Evolutionary conservation across 2,113 vertebrate species (phyloP), one percentile per base, ranked within the genome.

Genomic region (Herpetotheres cachinnans): DNA sequence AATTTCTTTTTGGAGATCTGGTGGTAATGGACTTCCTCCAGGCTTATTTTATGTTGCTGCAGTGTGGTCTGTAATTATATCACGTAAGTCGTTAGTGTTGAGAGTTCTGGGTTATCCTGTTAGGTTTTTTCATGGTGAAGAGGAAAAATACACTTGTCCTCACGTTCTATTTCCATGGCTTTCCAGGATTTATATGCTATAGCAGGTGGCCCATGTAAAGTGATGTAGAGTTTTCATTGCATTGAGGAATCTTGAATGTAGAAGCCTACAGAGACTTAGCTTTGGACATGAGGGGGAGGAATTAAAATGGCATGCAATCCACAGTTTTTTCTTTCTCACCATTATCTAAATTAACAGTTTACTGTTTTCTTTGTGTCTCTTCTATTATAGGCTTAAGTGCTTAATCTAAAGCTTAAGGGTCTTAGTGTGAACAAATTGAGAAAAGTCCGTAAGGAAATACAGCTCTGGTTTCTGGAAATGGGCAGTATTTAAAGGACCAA

Each of bases 291-390:
- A 88, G 59, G 46, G 79, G 87, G 78, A 86, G 88, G 82, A 88
- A 93, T 85, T 85, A 91, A 86, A 96, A 82, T 61, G 72, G 56
- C 34, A 79, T 72, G 40, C 70, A 82, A 22, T 86, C 93, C 82
- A 25, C 1, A 10, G 25, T 20, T 4, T 73, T 90, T 94, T 94
- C 55, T 88, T 92, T 65, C 81, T 93, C 61, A 32, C 29, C 30
- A 73, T 77, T 96, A 86, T 94, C 76, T 86, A 86, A 95, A 96
- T 91, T 86, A 96, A 49, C 58, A 86, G 79, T 92, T 88, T 88
- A 88, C 82, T 86, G 54, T 81, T 97, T 96, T 88, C 88, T 90
- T 96, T 95, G 44, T 88, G 29, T 83, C 55, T 54, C 32, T 88
- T 76, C 82, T 73, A 73, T 94, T 94, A 93, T 62, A 86, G 66